phyloP scores from a whole-genome alignment of 2,797 vertebrate species.

The Masticophis lateralis region DNA sequence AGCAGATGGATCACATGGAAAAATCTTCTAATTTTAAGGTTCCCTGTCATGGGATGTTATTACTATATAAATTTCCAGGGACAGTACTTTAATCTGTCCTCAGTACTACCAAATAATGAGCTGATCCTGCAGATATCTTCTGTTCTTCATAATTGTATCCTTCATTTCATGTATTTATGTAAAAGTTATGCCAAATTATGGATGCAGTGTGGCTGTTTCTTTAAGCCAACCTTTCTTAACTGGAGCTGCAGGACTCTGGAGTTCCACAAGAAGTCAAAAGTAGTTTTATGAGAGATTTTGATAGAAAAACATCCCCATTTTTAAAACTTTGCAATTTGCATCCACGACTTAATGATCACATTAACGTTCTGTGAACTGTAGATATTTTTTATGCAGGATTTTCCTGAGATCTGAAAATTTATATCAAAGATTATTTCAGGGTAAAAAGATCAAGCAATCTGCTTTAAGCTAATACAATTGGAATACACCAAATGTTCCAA shows the following conservation, averaged over 20 bases:
- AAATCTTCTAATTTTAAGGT: neutral
- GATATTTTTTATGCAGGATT: neutral
- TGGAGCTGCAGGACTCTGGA: neutral
- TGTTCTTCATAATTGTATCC: neutral
- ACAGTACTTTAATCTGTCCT: neutral
- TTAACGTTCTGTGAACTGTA: neutral
- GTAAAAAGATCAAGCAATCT: neutral
- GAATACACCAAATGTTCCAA: neutral
- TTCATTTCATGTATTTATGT: neutral
- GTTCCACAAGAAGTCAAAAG: neutral
- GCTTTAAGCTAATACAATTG: neutral
- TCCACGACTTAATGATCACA: neutral
- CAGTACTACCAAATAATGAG: neutral
- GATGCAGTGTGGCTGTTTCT: neutral
- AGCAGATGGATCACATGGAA: neutral
- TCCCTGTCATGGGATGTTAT: neutral
- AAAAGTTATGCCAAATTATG: neutral
- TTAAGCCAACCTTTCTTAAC: neutral
- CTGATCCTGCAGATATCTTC: neutral
- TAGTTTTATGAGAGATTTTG: neutral
- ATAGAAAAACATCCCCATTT: neutral
- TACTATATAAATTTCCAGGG: no score
- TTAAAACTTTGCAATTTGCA: neutral
- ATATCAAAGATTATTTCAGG: neutral
- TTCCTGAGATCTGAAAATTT: neutral